phyloP scores from a whole-genome alignment of 2,797 vertebrate species.

The Strix occidentalis region DNA sequence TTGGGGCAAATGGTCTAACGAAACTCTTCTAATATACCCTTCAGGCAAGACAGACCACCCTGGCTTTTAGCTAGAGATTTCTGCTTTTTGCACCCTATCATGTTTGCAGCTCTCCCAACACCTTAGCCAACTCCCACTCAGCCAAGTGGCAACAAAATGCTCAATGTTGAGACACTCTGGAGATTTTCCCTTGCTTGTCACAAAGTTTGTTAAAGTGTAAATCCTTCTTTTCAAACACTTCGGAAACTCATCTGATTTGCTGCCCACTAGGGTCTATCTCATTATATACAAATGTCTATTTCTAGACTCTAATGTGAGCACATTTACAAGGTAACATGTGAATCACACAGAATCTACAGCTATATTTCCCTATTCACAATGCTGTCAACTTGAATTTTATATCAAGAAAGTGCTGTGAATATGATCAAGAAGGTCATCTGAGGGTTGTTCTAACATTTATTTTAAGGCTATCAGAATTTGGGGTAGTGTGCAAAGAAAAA shows the following conservation, averaged over 20 bases:
- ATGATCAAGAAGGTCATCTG: background rate
- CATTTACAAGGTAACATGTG: conserved; percentile 39
- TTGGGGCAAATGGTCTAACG: background rate
- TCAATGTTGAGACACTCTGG: conserved; percentile 57
- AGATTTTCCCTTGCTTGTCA: conserved; percentile 45
- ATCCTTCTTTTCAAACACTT: background rate
- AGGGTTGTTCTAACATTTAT: conserved; percentile 17
- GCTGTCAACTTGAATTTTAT: conserved; percentile 35
- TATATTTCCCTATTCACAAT: conserved; percentile 12
- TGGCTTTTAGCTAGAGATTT: background rate
- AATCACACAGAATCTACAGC: background rate
- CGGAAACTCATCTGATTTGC: conserved; percentile 5
- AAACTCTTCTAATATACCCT: background rate
- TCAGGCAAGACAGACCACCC: background rate
- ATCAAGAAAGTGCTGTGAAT: conserved; percentile 11
- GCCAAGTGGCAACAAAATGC: conserved; percentile 45
- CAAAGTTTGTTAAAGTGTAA: conserved; percentile 27
- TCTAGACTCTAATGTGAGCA: conserved; percentile 4
- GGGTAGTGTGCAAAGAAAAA: background rate
- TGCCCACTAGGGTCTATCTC: conserved; percentile 25
- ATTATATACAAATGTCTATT: conserved; percentile 13
- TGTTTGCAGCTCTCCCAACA: background rate
- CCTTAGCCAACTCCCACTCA: conserved; percentile 28
- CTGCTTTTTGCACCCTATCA: background rate
- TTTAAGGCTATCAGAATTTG: conserved; percentile 13